Evolutionary conservation across 2,888 invertebrate species (phyloP).

Genomic region (Polia nebulosa): DNA sequence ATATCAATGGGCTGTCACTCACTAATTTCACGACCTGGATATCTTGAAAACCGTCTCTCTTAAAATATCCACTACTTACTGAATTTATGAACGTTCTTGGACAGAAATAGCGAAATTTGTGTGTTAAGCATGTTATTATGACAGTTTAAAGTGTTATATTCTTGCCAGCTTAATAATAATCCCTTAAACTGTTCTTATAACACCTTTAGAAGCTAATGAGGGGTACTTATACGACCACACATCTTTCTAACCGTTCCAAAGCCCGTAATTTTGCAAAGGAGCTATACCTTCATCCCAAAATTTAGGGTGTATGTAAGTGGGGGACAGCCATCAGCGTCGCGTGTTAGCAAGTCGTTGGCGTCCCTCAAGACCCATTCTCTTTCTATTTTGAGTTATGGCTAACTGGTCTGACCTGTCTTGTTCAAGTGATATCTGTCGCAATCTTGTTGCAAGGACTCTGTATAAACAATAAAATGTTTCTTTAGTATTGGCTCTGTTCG

Average conservation of each 20-base stretch:
- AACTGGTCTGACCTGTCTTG: slow-evolving; percentile 61
- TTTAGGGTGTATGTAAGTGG: slow-evolving; percentile 37
- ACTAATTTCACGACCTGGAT: slow-evolving; percentile 4
- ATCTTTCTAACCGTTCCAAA: slow-evolving; percentile 7
- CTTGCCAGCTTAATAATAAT: slow-evolving; percentile 11
- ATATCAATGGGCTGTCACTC: slow-evolving; percentile 30
- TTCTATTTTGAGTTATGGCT: slow-evolving; percentile 62
- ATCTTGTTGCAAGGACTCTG: slow-evolving; percentile 46
- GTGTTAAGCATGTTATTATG: slow-evolving; percentile 32
- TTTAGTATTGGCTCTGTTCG: slow-evolving; percentile 19
- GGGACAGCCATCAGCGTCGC: slow-evolving; percentile 44
- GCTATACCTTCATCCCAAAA: slow-evolving; percentile 22
- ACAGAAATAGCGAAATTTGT: slow-evolving; percentile 28
- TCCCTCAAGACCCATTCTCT: slow-evolving; percentile 48
- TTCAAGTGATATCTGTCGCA: slow-evolving; percentile 57
- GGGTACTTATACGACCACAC: slow-evolving; percentile 6
- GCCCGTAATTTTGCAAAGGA: slow-evolving; percentile 26
- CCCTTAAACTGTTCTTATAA: slow-evolving; percentile 10
- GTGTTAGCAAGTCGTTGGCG: slow-evolving; percentile 45
- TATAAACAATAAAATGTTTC: slow-evolving; percentile 49
- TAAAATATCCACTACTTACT: not conserved
- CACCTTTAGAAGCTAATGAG: slow-evolving; percentile 11
- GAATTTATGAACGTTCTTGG: not conserved
- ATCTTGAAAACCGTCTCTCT: not conserved
- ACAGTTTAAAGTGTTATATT: slow-evolving; percentile 15